Percentiles rank a stretch among this genome's conserved stretches.
phyloP scores from a whole-genome alignment of 2,797 vertebrate species.

The Sebastes taczanowskii region DNA sequence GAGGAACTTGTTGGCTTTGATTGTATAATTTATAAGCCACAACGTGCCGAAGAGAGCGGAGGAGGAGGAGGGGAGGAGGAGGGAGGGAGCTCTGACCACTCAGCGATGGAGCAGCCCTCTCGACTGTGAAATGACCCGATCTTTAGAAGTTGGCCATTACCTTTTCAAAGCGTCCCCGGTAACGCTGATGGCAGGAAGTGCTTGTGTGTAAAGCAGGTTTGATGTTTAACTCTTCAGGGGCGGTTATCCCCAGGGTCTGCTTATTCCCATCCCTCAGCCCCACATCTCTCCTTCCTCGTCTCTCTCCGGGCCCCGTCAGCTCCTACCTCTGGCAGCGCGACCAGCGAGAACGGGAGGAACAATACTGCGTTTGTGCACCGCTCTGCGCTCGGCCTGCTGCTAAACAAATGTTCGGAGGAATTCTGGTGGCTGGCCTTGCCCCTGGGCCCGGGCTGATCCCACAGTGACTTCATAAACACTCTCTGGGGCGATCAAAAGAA shows the following conservation, averaged over 20 bases:
- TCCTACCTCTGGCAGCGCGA: slow-evolving; percentile 68
- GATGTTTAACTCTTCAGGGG: slow-evolving; percentile 77
- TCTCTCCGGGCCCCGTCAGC: slow-evolving; percentile 47
- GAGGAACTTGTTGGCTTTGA: slow-evolving; percentile 46
- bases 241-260: slow-evolving; percentile 50
- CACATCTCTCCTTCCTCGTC: slow-evolving; percentile 11
- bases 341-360: slow-evolving; percentile 61
- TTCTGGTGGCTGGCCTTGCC: slow-evolving; percentile 73
- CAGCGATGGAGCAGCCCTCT: slow-evolving; percentile 40
- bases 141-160: slow-evolving; percentile 61
- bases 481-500: slow-evolving; percentile 68
- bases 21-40: slow-evolving; percentile 53
- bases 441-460: slow-evolving; percentile 61
- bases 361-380: slow-evolving; percentile 78
- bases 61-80: neutral
- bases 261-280: slow-evolving; percentile 21
- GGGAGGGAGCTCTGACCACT: slow-evolving; percentile 20
- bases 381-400: slow-evolving; percentile 72
- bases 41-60: neutral
- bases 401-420: slow-evolving; percentile 83
- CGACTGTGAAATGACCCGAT: slow-evolving; percentile 58
- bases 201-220: slow-evolving; percentile 62
- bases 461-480: slow-evolving; percentile 75
- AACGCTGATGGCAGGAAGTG: slow-evolving; percentile 53
- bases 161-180: slow-evolving; percentile 50